Conservation (phyloP, 2,888 invertebrate genomes). For the Cistogaster globosa region DNA sequence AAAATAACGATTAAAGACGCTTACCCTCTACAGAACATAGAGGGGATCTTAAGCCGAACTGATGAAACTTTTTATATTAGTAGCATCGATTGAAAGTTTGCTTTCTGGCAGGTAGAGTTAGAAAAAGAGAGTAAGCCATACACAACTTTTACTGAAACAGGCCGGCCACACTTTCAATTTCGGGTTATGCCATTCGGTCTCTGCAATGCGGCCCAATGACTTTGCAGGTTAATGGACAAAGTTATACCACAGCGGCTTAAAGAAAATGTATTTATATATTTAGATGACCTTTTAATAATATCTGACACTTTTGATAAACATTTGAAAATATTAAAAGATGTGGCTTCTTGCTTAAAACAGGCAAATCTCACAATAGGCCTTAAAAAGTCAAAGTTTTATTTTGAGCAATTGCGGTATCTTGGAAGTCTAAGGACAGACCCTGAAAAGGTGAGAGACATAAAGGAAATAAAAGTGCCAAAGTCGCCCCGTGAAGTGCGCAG, state of each 20-base stretch:
- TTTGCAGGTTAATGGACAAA: constrained; percentile 72
- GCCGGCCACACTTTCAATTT: constrained; percentile 35
- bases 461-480: constrained; percentile 43
- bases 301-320: constrained; percentile 52
- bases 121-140: constrained; percentile 41
- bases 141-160: constrained; percentile 52
- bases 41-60: too few relatives aligned
- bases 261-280: constrained; percentile 57
- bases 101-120: constrained; percentile 44
- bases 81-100: too few relatives aligned
- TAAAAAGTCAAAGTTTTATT: constrained; percentile 59
- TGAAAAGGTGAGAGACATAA: constrained; percentile 36
- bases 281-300: constrained; percentile 61
- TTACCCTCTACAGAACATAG: too few relatives aligned
- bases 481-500: constrained; percentile 62
- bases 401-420: constrained; percentile 49
- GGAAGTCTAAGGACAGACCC: constrained; percentile 40
- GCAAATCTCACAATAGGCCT: constrained; percentile 63
- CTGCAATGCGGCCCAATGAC: constrained; percentile 46
- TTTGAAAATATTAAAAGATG: neutral
- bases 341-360: constrained; percentile 33
- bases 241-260: constrained; percentile 58
- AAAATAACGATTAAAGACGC: too few relatives aligned
- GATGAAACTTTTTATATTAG: too few relatives aligned
- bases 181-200: constrained; percentile 35